Conservation (phyloP, 2,113 vertebrate genomes). For the Peucedramus taeniatus region DNA sequence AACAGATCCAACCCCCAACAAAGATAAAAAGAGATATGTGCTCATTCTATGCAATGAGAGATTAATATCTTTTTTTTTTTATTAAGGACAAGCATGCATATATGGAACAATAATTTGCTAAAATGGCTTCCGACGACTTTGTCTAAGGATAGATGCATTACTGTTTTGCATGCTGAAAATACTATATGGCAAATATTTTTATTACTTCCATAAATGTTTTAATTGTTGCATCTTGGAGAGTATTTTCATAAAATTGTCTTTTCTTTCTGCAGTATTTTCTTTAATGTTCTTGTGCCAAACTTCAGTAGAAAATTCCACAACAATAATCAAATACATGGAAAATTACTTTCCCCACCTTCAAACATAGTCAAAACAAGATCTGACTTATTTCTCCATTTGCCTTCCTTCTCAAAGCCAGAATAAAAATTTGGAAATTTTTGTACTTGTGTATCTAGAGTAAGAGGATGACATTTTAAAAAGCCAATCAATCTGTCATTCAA, state of each 20-base stretch:
- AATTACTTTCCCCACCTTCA: neutral
- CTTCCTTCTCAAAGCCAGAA: neutral
- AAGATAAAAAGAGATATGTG: neutral
- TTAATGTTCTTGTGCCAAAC: neutral
- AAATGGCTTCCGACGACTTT: neutral
- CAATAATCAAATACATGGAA: neutral
- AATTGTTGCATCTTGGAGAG: neutral
- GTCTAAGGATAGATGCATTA: neutral
- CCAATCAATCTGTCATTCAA: neutral
- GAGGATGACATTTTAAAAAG: neutral
- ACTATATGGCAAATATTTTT: neutral
- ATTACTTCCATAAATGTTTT: neutral
- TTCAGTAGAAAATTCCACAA: neutral
- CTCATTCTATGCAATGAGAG: neutral
- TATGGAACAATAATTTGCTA: neutral
- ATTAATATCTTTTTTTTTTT: neutral
- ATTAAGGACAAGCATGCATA: neutral
- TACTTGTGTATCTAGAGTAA: neutral
- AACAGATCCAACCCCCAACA: no score
- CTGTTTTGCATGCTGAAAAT: neutral
- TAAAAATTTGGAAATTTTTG: neutral
- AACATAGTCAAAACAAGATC: neutral
- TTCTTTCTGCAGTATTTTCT: neutral
- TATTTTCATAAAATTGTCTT: neutral
- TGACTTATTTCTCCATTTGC: neutral